These are phyloP conservation scores for Coenonympha glycerion DNA, from an alignment of 2,888 invertebrate genomes.

Conservation along the genomic window DNA sequence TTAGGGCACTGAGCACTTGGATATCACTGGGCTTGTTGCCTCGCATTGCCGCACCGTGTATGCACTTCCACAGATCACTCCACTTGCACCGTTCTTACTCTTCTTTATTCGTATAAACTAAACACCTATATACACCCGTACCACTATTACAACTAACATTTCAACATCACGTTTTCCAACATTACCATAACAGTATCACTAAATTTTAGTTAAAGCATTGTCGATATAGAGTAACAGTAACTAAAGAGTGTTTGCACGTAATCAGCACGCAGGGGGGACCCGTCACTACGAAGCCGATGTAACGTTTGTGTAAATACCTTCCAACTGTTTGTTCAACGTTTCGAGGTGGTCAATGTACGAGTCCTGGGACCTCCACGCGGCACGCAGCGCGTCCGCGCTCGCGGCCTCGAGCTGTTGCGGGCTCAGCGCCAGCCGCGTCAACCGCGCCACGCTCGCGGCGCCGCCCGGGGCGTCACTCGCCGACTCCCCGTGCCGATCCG, in stretches of 20 bases:
- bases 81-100: constrained; percentile 54
- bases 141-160: constrained; percentile 61
- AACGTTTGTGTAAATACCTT: constrained; percentile 81
- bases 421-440: constrained; percentile 77
- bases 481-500: constrained; percentile 67
- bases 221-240: constrained; percentile 67
- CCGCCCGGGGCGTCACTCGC: constrained; percentile 63
- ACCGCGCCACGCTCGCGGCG: constrained; percentile 71
- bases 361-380: constrained; percentile 85
- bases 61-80: constrained; percentile 59
- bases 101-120: constrained; percentile 48
- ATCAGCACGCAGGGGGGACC: constrained; percentile 51
- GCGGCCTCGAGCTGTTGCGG: constrained; percentile 80
- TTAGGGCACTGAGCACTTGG: constrained; percentile 49
- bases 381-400: constrained; percentile 79
- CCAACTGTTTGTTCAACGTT: constrained; percentile 83
- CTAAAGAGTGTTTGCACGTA: constrained; percentile 53
- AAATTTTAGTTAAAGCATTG: constrained; percentile 73
- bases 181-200: constrained; percentile 64
- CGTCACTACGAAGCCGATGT: constrained; percentile 68
- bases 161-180: constrained; percentile 50
- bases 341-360: constrained; percentile 84
- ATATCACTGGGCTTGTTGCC: constrained; percentile 37
- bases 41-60: constrained; percentile 28
- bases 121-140: constrained; percentile 69